Conservation (phyloP, 2,888 invertebrate species). For the Zhuqinia jingwanae region DNA sequence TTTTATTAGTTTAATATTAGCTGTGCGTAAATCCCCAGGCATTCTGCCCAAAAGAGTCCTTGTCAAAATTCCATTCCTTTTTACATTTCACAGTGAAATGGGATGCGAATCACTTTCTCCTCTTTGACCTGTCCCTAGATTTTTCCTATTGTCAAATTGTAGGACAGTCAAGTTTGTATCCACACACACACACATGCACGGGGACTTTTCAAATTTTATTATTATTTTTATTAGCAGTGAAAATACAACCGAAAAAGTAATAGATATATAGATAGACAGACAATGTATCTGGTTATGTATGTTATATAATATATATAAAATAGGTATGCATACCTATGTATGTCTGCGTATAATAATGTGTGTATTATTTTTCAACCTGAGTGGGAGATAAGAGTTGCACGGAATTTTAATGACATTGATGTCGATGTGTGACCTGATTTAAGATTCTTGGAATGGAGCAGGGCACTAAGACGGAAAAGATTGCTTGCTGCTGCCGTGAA, state of each 20-base stretch:
- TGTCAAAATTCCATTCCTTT: constrained; percentile 3
- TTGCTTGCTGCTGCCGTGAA: neutral
- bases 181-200: no score
- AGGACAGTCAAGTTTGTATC: no score
- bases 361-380: neutral
- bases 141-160: neutral
- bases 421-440: constrained; percentile 63
- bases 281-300: no score
- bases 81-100: no score
- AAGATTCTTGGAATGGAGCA: constrained; percentile 13
- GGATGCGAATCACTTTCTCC: neutral
- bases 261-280: no score
- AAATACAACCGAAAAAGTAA: no score
- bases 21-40: neutral
- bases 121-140: neutral
- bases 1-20: constrained; percentile 31
- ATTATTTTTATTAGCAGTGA: neutral
- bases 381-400: constrained; percentile 33
- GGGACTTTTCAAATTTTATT: neutral
- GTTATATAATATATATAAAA: no score
- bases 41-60: neutral
- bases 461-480: neutral
- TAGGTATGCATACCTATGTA: no score
- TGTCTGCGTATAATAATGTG: neutral
- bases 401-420: constrained; percentile 60